Evolutionary conservation across 1,140 invertebrate species (phyloP).

Genomic region (Conus betulinus): DNA sequence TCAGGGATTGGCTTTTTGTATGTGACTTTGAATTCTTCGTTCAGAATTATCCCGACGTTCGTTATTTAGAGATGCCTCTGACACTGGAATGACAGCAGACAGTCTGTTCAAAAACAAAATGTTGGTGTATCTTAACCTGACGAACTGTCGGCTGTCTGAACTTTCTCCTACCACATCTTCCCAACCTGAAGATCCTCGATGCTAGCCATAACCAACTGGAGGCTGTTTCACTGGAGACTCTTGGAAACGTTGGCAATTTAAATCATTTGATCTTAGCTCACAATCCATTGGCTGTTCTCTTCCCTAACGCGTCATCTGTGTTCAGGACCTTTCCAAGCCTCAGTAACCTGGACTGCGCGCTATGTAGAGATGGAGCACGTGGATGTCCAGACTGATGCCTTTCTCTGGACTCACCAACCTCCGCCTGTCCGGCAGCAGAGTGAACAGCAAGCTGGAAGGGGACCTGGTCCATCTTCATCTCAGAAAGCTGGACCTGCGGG

Average conservation of each 20-base stretch:
- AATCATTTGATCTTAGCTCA: not conserved
- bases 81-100: not conserved
- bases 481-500: too few species aligned
- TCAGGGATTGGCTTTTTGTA: not conserved
- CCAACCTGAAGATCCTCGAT: not conserved
- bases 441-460: too few species aligned
- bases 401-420: too few species aligned
- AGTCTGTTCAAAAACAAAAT: not conserved
- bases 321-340: too few species aligned
- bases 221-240: not conserved
- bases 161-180: not conserved
- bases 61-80: constrained; percentile 16
- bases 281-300: not conserved
- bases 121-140: not conserved
- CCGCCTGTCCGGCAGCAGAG: too few species aligned
- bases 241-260: not conserved
- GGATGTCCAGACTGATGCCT: too few species aligned
- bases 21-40: not conserved
- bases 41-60: not conserved
- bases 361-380: too few species aligned
- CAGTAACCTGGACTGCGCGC: too few species aligned
- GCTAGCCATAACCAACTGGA: not conserved
- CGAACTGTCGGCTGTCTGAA: not conserved
- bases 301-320: not conserved
- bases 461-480: too few species aligned